Evolutionary conservation across 2,797 vertebrate genomes (phyloP).

Genomic region (Halcyon chelicuti): DNA sequence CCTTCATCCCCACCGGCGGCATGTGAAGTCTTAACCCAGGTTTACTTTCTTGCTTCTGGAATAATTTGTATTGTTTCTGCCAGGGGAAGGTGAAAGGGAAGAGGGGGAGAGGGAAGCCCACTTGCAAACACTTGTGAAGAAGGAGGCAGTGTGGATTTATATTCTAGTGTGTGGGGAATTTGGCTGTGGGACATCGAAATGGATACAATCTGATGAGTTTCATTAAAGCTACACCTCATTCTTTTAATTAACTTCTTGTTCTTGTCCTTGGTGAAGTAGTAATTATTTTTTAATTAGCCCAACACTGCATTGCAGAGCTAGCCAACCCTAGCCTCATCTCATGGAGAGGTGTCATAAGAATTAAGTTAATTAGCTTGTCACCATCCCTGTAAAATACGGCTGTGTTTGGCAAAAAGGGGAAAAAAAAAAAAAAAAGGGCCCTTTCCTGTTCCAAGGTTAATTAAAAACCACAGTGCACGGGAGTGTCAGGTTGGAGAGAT

Average conservation of each 20-base stretch:
- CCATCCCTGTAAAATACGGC: constrained; percentile 78
- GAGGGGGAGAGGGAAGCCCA: not conserved
- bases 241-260: constrained; percentile 87
- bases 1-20: not conserved
- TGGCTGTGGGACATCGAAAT: constrained; percentile 53
- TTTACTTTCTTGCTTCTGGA: not conserved
- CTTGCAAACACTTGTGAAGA: not conserved
- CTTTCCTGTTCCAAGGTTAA: constrained; percentile 81
- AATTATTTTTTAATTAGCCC: constrained; percentile 86
- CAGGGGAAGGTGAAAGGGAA: not conserved
- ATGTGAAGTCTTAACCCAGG: not conserved
- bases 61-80: not conserved
- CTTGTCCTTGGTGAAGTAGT: constrained; percentile 81
- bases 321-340: constrained; percentile 78
- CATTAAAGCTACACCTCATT: constrained; percentile 78
- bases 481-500: constrained; percentile 5
- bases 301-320: constrained; percentile 71
- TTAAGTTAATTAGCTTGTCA: constrained; percentile 87
- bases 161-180: constrained; percentile 17
- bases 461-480: constrained; percentile 71
- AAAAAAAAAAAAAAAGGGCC: constrained; percentile 40
- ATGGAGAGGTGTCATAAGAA: constrained; percentile 82
- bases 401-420: constrained; percentile 65
- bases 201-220: constrained; percentile 72
- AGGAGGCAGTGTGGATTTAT: not conserved